Conservation (phyloP, 2,113 vertebrate species). For the Phoxinus phoxinus region DNA sequence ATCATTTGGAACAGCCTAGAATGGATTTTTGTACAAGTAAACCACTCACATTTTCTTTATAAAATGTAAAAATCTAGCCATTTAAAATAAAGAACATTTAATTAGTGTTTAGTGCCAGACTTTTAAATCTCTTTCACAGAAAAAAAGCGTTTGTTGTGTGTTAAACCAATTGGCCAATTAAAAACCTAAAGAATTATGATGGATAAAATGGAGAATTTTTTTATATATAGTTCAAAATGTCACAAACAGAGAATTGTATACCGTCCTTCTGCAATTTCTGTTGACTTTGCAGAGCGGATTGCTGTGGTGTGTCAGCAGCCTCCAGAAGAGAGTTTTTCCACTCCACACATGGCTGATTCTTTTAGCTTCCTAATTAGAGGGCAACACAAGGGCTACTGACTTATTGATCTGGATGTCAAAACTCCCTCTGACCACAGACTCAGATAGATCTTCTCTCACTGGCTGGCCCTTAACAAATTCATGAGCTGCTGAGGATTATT, state of each 20-base stretch:
- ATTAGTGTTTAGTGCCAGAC: not conserved
- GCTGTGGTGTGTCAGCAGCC: constrained; percentile 65
- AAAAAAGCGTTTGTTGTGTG: not conserved
- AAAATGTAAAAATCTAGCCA: not conserved
- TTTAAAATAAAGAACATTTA: not conserved
- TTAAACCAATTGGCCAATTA: not conserved
- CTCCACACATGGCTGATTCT: constrained; percentile 70
- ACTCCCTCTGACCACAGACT: constrained; percentile 72
- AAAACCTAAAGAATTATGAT: not conserved
- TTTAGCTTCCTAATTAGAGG: constrained; percentile 80
- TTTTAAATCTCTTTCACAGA: not conserved
- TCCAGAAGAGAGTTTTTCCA: constrained; percentile 69
- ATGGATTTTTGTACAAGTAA: too few relatives aligned
- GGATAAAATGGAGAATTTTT: not conserved
- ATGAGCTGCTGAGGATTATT: constrained; percentile 43
- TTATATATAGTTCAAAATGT: not conserved
- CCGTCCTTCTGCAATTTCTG: constrained; percentile 35
- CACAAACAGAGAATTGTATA: not conserved
- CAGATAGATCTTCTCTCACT: constrained; percentile 39
- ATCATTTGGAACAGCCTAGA: too few relatives aligned
- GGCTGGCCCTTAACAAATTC: constrained; percentile 54
- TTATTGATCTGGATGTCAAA: constrained; percentile 81
- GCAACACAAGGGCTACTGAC: constrained; percentile 79
- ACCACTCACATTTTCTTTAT: too few relatives aligned
- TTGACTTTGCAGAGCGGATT: constrained; percentile 4